Evolutionary conservation across 2,113 vertebrate genomes (phyloP), one percentile per base, ranked within the genome.

Genomic region (Aspiorhynchus laticeps): DNA sequence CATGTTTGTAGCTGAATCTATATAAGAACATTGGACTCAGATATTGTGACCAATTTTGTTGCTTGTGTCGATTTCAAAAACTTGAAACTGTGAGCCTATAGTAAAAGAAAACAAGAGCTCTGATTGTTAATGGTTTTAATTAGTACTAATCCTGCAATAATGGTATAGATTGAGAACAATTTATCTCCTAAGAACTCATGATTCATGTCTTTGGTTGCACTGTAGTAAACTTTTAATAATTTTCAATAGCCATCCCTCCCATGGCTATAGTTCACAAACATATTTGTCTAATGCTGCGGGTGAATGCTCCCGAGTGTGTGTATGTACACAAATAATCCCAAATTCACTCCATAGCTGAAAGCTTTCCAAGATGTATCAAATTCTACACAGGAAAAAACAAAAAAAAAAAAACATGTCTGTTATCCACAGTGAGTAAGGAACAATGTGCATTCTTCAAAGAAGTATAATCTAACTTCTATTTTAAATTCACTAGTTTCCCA

Each of bases 41-140:
- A 43, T 41, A 63, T 26, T 63, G 14, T 26, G 19, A 75, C 4
- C 15, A 14, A 51, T n/a, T 38, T 24, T 38, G 28, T 48, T 53
- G n/a, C 17, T 53, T 53, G 46, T 31, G 48, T 81, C 3, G 1
- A 41, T 81, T 81, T 65, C 43, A 78, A 63, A 65, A 7, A 28
- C 38, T 43, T 26, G 12, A 26, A 43, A 43, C n/a, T 65, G 56
- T 46, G 36, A 46, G 31, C 21, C 78, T 38, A 31, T 61, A 80
- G 24, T 80, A n/a, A 59, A 61, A n/a, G 2, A 81, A 51, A 63
- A 65, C 79, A 63, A 65, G 56, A 43, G 36, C 17, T 81, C 4
- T 46, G 6, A 82, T 28, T 41, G 80, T 31, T n/a, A 82, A 67
- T 82, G n/a, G 26, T 46, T 82, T n/a, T 67, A 67, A 46, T 82